These are phyloP conservation scores for Kobus ellipsiprymnus DNA, from an alignment of 2,113 vertebrate genomes.

Conservation along the genomic window DNA sequence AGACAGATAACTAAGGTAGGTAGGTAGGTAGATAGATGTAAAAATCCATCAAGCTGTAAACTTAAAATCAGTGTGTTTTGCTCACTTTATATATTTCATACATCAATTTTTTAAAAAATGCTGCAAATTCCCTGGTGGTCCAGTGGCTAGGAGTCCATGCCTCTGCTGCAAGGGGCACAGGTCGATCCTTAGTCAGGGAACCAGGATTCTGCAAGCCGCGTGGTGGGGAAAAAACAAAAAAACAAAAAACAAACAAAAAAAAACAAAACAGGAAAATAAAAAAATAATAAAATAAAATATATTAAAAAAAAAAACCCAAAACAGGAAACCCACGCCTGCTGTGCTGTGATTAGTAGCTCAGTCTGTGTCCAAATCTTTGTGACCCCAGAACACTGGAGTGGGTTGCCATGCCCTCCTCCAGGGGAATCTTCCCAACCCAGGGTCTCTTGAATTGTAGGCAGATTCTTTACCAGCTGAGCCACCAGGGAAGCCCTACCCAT, in stretches of 20 bases:
- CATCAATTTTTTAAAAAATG: not conserved
- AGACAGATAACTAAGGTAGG: not conserved
- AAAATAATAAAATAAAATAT: too few species aligned
- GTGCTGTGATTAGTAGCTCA: not conserved
- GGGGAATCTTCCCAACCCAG: not conserved
- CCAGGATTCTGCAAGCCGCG: rapidly evolving
- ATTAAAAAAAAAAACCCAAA: not conserved
- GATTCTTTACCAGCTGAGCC: not conserved
- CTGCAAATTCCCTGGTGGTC: not conserved
- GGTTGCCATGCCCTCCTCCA: not conserved
- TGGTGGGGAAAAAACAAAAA: not conserved
- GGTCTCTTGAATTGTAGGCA: not conserved
- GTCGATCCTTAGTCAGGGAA: not conserved
- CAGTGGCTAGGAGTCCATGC: not conserved
- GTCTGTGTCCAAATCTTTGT: not conserved
- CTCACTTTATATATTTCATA: not conserved
- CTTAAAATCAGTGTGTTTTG: not conserved
- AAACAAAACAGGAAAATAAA: too few species aligned
- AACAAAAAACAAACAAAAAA: too few species aligned
- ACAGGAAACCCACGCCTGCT: not conserved
- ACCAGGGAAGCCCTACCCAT: not conserved
- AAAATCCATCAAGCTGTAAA: not conserved
- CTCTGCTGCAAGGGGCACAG: not conserved
- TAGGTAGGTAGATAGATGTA: not conserved
- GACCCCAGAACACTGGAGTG: not conserved